Percentiles rank a stretch among this genome's conserved stretches.
phyloP scores from a whole-genome alignment of 2,113 vertebrate genomes.

The human region DNA sequence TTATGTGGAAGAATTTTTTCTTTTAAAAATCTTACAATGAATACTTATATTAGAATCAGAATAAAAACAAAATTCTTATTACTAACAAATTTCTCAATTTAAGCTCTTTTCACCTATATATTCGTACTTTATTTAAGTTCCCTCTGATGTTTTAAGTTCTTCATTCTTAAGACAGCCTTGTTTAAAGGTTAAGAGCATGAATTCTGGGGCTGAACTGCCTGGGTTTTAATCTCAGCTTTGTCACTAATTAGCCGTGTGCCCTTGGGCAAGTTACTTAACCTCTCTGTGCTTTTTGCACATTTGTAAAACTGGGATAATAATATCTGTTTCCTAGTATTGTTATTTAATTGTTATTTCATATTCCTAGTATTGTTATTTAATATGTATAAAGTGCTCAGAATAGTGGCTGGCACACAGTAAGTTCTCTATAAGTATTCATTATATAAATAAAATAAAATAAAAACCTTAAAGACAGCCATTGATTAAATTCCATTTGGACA shows the following conservation, averaged over 20 bases:
- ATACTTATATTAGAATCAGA: conserved; percentile 24
- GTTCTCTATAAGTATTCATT: conserved; percentile 31
- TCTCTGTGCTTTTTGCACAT: conserved; percentile 23
- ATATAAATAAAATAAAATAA: conserved; percentile 68
- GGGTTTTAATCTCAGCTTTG: background rate
- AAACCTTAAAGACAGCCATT: conserved; percentile 73
- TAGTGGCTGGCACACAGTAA: background rate
- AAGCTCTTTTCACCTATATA: background rate
- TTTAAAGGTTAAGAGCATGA: background rate
- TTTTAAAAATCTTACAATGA: conserved; percentile 41
- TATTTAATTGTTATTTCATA: too few species aligned
- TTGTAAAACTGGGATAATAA: conserved; percentile 29
- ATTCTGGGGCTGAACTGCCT: background rate
- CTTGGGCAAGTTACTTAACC: background rate
- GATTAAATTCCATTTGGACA: conserved; percentile 72
- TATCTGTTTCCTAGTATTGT: background rate
- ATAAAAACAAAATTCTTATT: background rate
- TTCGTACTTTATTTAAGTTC: background rate
- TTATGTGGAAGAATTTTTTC: background rate
- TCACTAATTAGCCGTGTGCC: background rate
- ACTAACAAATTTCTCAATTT: background rate
- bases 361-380: conserved; percentile 36
- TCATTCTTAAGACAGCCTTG: background rate
- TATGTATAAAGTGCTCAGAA: conserved; percentile 37
- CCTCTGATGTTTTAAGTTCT: background rate